Evolutionary conservation across 2,888 invertebrate species (phyloP), one percentile per base, ranked within the genome.

Genomic region (Elysia crispata): DNA sequence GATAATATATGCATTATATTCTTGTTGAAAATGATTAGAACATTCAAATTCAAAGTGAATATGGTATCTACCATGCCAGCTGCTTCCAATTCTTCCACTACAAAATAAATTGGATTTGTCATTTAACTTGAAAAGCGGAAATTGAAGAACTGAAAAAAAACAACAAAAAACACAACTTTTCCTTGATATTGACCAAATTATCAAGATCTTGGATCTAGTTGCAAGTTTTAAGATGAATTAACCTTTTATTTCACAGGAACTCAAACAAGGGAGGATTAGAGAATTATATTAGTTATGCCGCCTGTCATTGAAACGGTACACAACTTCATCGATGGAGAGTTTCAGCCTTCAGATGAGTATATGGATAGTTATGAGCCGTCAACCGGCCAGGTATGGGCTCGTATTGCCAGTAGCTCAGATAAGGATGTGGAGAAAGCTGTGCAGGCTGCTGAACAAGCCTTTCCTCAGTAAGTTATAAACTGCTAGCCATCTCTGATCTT

Each of bases 281-380:
- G n/a, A n/a, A n/a, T n/a, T n/a, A n/a, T n/a, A n/a, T n/a, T n/a
- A n/a, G n/a, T n/a, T 6, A 41, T 41, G 41, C 41, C 41, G 3
- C 41, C 25, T 33, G 41, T 41, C 11, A 3, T 78, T 18, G 78
- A 73, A 30, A 57, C 73, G 23, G 77, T 87, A 15, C 41, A 86
- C 66, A 93, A 93, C 87, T 93, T 92, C 84, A 92, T 93, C 30
- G 87, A 90, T 79, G 93, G 93, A 6, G 80, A 90, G 72, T 93
- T 93, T 83, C 84, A 88, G 28, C 77, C 85, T 1, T 79, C 86
- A n/a, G 82, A 86, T 6, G 83, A 86, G 6, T 89, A 87, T 70
- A 80, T 93, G 41, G 92, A 93, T 83, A 93, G 92, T 81, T 90
- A 86, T 82, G 90, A 93, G 80, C 93, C 93, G 0, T 89, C 93